Evolutionary conservation across 2,888 invertebrate species (phyloP).

Genomic region (Alloscopus bannaensis): DNA sequence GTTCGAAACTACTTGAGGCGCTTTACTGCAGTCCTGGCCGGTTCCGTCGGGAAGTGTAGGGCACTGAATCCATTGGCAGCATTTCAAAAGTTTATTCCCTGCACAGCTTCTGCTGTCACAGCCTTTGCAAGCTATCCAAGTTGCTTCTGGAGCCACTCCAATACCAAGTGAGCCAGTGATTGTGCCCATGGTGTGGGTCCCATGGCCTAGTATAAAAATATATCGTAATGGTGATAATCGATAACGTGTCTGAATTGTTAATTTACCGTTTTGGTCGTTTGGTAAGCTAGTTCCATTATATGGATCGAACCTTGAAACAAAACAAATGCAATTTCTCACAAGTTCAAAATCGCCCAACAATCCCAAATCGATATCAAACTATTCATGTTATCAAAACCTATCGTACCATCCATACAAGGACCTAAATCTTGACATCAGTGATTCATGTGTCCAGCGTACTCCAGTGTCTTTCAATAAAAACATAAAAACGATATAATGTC

Average conservation of each 20-base stretch:
- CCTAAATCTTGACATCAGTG: slow-evolving; percentile 11
- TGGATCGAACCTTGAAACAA: no score
- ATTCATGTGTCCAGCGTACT: slow-evolving; percentile 33
- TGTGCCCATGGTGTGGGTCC: slow-evolving; percentile 33
- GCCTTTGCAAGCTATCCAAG: slow-evolving; percentile 34
- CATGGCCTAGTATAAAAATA: slow-evolving; percentile 1
- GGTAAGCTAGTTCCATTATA: no score
- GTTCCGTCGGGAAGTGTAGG: neutral
- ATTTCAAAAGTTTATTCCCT: neutral
- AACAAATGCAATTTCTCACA: neutral
- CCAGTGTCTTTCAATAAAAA: no score
- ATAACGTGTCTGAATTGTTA: neutral
- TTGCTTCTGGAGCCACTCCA: slow-evolving; percentile 44
- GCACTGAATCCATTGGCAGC: slow-evolving; percentile 18
- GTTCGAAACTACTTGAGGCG: slow-evolving; percentile 20
- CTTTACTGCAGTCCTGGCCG: neutral
- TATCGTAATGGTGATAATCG: neutral
- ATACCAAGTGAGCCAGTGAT: slow-evolving; percentile 32
- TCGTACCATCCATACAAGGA: slow-evolving; percentile 27
- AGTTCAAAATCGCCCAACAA: neutral
- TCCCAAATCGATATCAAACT: neutral
- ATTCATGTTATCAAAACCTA: neutral
- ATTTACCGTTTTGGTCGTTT: no score
- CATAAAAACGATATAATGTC: no score
- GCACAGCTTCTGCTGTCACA: neutral